Evolutionary conservation across 2,888 invertebrate species (phyloP).

Genomic region (Asteroscopus sphinx): DNA sequence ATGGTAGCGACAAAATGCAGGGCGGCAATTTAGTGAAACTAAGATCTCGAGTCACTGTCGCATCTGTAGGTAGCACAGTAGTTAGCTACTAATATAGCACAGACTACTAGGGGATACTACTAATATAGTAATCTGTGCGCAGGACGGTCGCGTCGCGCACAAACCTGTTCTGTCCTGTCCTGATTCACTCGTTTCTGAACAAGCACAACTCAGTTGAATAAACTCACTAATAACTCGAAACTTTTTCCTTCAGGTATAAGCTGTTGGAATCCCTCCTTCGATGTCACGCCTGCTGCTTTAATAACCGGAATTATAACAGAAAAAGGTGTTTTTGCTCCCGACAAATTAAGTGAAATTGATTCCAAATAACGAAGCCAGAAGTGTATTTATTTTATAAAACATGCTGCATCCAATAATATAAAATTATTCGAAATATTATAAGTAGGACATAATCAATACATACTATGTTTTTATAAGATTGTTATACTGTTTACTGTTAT

Average conservation of each 20-base stretch:
- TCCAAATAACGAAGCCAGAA: constrained; percentile 51
- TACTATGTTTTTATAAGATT: constrained; percentile 61
- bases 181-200: too few species aligned
- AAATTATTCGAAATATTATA: constrained; percentile 52
- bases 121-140: too few species aligned
- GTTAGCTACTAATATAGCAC: too few species aligned
- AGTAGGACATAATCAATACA: constrained; percentile 44
- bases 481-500: constrained; percentile 60
- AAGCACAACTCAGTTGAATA: too few species aligned
- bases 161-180: not conserved
- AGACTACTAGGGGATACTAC: too few species aligned
- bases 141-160: too few species aligned
- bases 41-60: too few species aligned
- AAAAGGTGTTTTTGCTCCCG: constrained; percentile 94
- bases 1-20: too few species aligned
- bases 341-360: constrained; percentile 75
- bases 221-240: not conserved
- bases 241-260: constrained; percentile 92
- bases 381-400: constrained; percentile 35
- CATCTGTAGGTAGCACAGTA: too few species aligned
- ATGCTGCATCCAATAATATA: constrained; percentile 42
- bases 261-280: constrained; percentile 99
- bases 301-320: constrained; percentile 99
- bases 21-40: too few species aligned
- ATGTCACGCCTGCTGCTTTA: constrained; percentile 97